These are phyloP conservation scores for Falco biarmicus DNA, from an alignment of 2,797 vertebrate genomes.

Conservation along the genomic window DNA sequence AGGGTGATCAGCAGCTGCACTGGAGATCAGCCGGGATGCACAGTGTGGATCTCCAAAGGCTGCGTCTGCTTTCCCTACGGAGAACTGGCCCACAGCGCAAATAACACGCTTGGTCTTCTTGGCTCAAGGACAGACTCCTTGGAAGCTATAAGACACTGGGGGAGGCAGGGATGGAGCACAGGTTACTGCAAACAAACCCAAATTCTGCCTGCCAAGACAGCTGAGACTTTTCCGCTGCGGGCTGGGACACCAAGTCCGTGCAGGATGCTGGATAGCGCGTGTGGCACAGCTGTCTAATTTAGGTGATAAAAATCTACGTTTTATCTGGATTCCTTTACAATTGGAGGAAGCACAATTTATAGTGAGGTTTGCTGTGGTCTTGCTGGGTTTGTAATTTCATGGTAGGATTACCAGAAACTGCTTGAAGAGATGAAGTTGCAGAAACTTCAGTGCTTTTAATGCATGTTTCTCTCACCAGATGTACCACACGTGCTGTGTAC, in stretches of 20 bases:
- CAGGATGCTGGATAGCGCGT: neutral
- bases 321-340: slow-evolving; percentile 16
- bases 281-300: neutral
- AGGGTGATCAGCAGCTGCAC: neutral
- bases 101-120: neutral
- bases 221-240: neutral
- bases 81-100: neutral
- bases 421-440: slow-evolving; percentile 14
- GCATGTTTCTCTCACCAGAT: neutral
- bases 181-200: neutral
- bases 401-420: slow-evolving; percentile 44
- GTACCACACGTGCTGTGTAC: neutral
- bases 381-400: slow-evolving; percentile 40
- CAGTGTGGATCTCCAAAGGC: neutral
- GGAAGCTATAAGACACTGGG: neutral
- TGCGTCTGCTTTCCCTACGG: accelerated
- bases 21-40: neutral
- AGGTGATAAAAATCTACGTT: neutral
- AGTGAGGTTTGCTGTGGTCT: slow-evolving; percentile 22
- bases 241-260: neutral
- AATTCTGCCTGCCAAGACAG: neutral
- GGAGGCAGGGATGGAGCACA: neutral
- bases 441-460: slow-evolving; percentile 13
- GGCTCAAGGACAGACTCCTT: neutral
- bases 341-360: neutral